These are phyloP conservation scores for Characodon lateralis DNA, from an alignment of 2,797 vertebrate species.

Conservation along the genomic window DNA sequence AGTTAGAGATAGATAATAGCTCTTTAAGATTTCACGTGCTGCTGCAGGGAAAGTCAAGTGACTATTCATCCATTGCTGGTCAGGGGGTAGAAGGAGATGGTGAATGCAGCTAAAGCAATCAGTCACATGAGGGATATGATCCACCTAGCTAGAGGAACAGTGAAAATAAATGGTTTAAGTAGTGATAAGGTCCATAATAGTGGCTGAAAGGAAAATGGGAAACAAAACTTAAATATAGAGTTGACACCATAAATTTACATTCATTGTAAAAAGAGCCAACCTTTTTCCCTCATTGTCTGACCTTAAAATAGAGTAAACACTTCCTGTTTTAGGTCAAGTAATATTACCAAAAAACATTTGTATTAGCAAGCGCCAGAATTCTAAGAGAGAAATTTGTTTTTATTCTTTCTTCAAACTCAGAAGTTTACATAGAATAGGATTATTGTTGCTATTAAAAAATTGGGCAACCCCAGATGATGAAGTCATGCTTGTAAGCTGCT, in stretches of 20 bases:
- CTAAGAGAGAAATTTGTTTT: background rate
- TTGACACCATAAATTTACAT: background rate
- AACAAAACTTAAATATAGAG: background rate
- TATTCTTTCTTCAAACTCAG: background rate
- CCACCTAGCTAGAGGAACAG: background rate
- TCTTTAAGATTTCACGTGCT: conserved; percentile 3
- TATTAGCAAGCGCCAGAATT: background rate
- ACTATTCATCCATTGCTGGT: background rate
- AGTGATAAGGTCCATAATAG: background rate
- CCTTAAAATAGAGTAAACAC: background rate
- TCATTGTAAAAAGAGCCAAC: background rate
- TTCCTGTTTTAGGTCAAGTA: background rate
- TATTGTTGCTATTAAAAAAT: background rate
- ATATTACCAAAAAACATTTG: background rate
- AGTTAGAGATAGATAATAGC: conserved; percentile 5
- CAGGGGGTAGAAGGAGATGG: conserved; percentile 1
- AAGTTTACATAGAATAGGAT: background rate
- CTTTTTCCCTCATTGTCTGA: background rate
- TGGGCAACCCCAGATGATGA: too few relatives aligned
- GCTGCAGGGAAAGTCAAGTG: background rate
- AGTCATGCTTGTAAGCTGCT: background rate
- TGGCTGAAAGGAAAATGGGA: background rate
- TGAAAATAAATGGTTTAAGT: background rate
- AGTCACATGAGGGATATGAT: conserved; percentile 3
- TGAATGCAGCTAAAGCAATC: background rate